A percentile compares a stretch with the other conserved stretches of the same genome.
phyloP scores from a whole-genome alignment of 2,888 invertebrate genomes.

The Ormyrus labotus region DNA sequence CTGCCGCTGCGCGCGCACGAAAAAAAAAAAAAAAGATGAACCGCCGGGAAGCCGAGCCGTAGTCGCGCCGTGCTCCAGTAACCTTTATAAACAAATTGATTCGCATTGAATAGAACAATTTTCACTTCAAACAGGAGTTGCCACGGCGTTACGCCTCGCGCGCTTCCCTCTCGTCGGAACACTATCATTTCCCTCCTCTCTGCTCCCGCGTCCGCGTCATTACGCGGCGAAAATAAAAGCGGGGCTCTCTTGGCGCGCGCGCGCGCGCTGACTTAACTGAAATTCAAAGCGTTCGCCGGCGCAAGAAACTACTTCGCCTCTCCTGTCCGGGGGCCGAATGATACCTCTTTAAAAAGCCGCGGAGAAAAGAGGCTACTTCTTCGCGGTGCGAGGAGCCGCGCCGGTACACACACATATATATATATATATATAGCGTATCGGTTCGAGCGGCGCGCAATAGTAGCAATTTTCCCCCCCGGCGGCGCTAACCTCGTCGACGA shows the following conservation, averaged over 20 bases:
- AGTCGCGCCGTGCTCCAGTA: too few relatives aligned
- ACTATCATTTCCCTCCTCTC: conserved; percentile 10
- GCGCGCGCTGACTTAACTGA: conserved; percentile 39
- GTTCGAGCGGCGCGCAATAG: conserved; percentile 30
- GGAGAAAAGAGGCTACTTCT: conserved; percentile 1
- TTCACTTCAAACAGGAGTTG: conserved; percentile 48
- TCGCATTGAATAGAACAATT: conserved; percentile 29
- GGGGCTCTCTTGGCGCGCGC: not conserved
- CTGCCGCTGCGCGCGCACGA: not conserved
- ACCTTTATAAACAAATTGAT: conserved; percentile 13
- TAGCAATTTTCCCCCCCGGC: conserved; percentile 49
- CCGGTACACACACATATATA: too few relatives aligned
- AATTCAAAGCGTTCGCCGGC: conserved; percentile 38
- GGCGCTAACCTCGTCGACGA: conserved; percentile 50
- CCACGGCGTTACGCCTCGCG: not conserved
- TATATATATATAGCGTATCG: not conserved
- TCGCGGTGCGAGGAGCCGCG: too few relatives aligned
- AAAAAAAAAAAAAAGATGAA: not conserved
- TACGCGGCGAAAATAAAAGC: conserved; percentile 42
- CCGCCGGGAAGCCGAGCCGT: too few relatives aligned
- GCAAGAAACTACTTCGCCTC: conserved; percentile 16
- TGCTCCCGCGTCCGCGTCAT: conserved; percentile 8
- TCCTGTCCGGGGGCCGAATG: conserved; percentile 7
- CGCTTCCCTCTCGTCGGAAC: not conserved
- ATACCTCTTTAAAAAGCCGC: conserved; percentile 43